phyloP scores from a whole-genome alignment of 2,888 invertebrate species.

The Himalopsyche kuldschensis region DNA sequence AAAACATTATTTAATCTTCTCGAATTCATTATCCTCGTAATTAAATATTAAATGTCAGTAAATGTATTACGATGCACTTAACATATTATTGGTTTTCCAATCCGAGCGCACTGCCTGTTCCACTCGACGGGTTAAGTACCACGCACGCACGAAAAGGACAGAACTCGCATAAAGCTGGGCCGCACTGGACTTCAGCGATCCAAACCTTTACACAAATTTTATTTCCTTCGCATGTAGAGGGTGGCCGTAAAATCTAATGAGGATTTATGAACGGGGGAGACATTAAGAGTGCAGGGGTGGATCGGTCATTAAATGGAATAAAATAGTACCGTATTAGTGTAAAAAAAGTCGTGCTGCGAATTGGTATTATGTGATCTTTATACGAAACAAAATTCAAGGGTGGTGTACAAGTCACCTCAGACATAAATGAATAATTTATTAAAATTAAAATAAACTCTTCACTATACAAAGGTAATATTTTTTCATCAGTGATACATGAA shows the following conservation, averaged over 20 bases:
- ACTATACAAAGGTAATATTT: too few species aligned
- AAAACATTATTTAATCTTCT: not conserved
- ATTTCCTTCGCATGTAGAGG: constrained; percentile 18
- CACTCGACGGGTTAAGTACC: constrained; percentile 10
- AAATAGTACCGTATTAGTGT: not conserved
- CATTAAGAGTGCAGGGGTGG: not conserved
- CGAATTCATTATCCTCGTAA: not conserved
- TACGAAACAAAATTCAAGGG: not conserved
- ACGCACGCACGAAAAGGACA: constrained; percentile 1
- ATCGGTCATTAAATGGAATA: constrained; percentile 18
- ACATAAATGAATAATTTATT: too few species aligned
- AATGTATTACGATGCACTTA: not conserved
- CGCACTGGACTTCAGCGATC: constrained; percentile 2
- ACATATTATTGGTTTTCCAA: not conserved
- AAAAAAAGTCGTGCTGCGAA: not conserved
- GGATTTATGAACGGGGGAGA: constrained; percentile 33
- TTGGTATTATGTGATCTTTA: not conserved
- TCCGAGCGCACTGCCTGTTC: not conserved
- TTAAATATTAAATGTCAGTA: not conserved
- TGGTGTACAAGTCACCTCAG: too few species aligned
- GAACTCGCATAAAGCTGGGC: constrained; percentile 8
- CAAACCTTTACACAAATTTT: constrained; percentile 36
- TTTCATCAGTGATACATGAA: too few species aligned
- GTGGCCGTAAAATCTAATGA: constrained; percentile 38
- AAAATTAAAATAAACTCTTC: too few species aligned